Evolutionary conservation across 1,140 invertebrate genomes (phyloP), one percentile per base, ranked within the genome.

Genomic region (Druon quercuslanigerum): DNA sequence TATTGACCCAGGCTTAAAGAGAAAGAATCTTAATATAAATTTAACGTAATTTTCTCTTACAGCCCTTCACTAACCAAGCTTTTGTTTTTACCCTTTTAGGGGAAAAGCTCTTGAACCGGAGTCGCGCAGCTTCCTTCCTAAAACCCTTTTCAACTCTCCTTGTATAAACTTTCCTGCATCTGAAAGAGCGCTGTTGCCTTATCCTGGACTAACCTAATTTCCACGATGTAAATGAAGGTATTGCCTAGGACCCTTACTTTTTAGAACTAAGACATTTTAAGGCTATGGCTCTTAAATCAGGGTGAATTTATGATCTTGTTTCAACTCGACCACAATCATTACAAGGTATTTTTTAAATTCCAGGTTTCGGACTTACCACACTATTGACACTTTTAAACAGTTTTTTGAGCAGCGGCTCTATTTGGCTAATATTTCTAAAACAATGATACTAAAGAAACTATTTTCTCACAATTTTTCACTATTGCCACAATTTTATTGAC

Each of bases 91-190:
- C 60, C 57, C 60, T 66, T 66, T 66, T 66, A 66, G 25, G 40
- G 60, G 40, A 66, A 33, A 66, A 66, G 20, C 25, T 66, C 60
- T 66, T 40, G 33, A 66, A 66, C 25, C 33, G 25, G 14, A 66
- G 60, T 66, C 25, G 60, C 33, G 25, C 60, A 66, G 33, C 25
- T 66, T 66, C 60, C 60, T 66, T 66, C 60, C 60, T 60, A 66
- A 66, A 66, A 66, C 33, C 60, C 60, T 66, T 66, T 66, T 66
- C 60, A 46, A 66, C 60, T 46, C 60, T 66, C 60, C n/a, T 40
- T 66, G 14, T 66, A 40, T 66, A 66, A 66, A 66, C 60, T 66
- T 66, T 12, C 25, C 14, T 66, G 60, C 16, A 66, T 66, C 60
- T 66, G 40, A 66, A 66, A 40, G 60, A 40, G 25, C 25, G 25